Base-by-base conservation (phyloP, 2,888 invertebrate genomes). In the Acronicta alni region DNA sequence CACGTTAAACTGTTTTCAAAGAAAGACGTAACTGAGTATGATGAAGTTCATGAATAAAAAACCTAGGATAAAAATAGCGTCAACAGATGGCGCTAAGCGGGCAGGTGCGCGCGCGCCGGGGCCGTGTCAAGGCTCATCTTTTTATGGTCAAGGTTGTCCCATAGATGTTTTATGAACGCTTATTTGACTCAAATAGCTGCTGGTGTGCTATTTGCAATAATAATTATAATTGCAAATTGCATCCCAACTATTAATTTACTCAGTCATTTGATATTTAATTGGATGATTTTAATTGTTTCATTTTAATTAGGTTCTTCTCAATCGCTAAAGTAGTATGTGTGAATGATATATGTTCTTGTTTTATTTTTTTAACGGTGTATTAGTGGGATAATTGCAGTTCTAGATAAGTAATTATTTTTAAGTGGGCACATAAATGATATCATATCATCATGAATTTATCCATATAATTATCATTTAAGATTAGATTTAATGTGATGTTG, bases 121-220 rank as follows among this genome's bases (percentile, higher is more conserved):
- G 42, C 60, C 62, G 65, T 82, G 81, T 84, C 86, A 87, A 86
- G 81, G 83, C 72, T 66, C 67, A 70, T 69, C 63, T 76, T 65
- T 72, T 77, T 80, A 80, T 81, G 83, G 85, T 81, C 85, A 86
- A 86, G 87, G 84, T 72, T 77, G 64, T 62, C 47, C 64, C 71
- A 67, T 72, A 67, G 53, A 72, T 61, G 61, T 54, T 70, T 57
- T 64, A 75, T 58, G 52, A 72, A 53, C 45, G 60, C 26, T 67
- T 62, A 74, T 74, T 70, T 64, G 64, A 73, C 60, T 55, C 65
- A 71, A 75, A 75, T 67, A 66, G 53, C 46, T 32, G 35, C 1
- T n/a, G 35, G 35, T 35, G 35, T 60, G 64, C 64, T 71, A 64
- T 59, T 46, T 55, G 49, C n/a, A n/a, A n/a, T 51, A 57, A 44